Percentiles rank a stretch among this genome's conserved stretches.
phyloP scores from a whole-genome alignment of 2,113 vertebrate genomes.

The Tachysurus vachellii region DNA sequence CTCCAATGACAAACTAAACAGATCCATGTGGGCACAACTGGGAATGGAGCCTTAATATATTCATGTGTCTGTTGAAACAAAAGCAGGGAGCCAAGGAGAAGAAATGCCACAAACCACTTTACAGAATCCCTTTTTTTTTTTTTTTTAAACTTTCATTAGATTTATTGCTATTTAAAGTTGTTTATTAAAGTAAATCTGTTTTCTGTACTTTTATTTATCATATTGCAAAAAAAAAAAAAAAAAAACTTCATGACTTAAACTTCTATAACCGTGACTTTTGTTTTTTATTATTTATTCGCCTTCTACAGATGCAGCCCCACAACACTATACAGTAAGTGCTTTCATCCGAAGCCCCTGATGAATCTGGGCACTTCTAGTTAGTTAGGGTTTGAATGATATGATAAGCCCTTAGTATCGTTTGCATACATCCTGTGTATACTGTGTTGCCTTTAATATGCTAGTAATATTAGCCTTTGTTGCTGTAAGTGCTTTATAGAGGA shows the following conservation, averaged over 20 bases:
- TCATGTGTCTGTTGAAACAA: constrained; percentile 12
- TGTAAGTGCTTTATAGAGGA: neutral
- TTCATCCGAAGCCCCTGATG: neutral
- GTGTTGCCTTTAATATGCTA: neutral
- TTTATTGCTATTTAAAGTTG: neutral
- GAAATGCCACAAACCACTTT: constrained; percentile 28
- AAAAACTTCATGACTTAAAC: neutral
- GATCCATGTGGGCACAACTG: constrained; percentile 11
- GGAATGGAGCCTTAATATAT: neutral
- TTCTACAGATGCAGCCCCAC: neutral
- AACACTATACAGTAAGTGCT: neutral
- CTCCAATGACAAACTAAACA: constrained; percentile 26
- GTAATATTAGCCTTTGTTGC: neutral
- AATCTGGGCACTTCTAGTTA: neutral
- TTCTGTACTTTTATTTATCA: neutral
- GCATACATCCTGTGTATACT: neutral
- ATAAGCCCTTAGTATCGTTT: neutral
- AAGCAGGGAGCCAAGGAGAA: constrained; percentile 8
- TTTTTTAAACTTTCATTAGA: neutral
- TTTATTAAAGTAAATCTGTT: neutral
- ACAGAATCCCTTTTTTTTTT: constrained; percentile 17
- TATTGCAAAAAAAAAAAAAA: neutral
- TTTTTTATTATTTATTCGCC: neutral
- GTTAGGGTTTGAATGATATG: neutral
- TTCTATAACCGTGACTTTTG: neutral